Base-by-base conservation (phyloP, 2,797 vertebrate genomes). In the Bovichtus variegatus region DNA sequence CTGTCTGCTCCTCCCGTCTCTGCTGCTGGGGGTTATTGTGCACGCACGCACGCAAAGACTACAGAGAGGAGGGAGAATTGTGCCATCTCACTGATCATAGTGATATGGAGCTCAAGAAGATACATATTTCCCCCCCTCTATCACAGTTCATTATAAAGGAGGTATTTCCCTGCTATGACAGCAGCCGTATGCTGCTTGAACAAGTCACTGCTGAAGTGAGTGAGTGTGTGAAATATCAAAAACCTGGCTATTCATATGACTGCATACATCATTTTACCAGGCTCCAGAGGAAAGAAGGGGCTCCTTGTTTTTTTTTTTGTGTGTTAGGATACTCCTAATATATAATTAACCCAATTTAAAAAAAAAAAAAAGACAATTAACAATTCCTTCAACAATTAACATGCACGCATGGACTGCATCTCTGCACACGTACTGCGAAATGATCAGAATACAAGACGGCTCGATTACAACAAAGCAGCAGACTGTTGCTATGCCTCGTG, bases 401-500 rank as follows among this genome's bases (percentile, higher is more conserved):
- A 43, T 15, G 61, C 18, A 50, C 2, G 8, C 55, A 62, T 5
- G 19, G 21, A 63, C 31, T n/a, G 27, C 15, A 29, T 3, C 31
- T 36, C 50, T 47, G 21, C 47, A 64, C 16, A n/a, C 19, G 4
- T 16, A 25, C 2, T 8, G 70, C n/a, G 34, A 41, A 57, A 74
- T 50, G 34, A 71, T 44, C n/a, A 54, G 29, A 66, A 63, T 69
- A 27, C 64, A 19, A 64, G 38, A 34, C 27, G 2, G 60, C 40
- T 21, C 4, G 38, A 16, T 55, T 43, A 65, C 19, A 71, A 76
- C 49, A 57, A 70, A 72, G 54, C 67, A 69, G 57, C 58, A 4
- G 59, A 66, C 78, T 83, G 83, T 80, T 85, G 85, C 88, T 77
- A 78, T 58, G 80, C 78, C 80, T 73, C 18, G 2, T 59, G 51